A percentile compares a stretch with the other conserved stretches of the same genome.
Evolutionary conservation across 64 coral and sea anemone species (phyloP).

Genomic region (Astreopora myriophthalma): DNA sequence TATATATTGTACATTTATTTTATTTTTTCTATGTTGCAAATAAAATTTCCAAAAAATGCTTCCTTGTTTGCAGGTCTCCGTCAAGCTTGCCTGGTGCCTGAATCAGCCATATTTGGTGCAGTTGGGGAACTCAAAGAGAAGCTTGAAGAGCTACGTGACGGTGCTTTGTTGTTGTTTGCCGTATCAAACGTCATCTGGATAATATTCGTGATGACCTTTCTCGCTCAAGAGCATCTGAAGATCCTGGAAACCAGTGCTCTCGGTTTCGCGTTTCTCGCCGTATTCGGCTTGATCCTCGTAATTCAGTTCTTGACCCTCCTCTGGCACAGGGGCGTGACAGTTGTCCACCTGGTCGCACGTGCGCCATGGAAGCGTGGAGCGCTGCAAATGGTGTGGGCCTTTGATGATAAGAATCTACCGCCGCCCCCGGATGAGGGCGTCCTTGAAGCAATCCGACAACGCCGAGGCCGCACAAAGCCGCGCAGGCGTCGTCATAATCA

Average conservation of each 20-base stretch:
- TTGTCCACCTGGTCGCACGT: conserved; percentile 85
- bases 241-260: conserved; percentile 70
- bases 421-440: conserved; percentile 59
- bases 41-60: background rate
- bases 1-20: no score
- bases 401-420: conserved; percentile 65
- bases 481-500: background rate
- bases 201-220: conserved; percentile 62
- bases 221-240: conserved; percentile 29
- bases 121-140: conserved; percentile 87
- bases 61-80: conserved; percentile 35
- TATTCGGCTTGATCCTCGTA: conserved; percentile 77
- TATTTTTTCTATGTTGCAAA: no score
- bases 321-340: conserved; percentile 84
- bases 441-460: conserved; percentile 55
- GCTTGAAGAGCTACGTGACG: conserved; percentile 86
- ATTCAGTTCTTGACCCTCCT: conserved; percentile 90
- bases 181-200: conserved; percentile 84
- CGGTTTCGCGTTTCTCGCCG: conserved; percentile 75
- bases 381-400: conserved; percentile 66
- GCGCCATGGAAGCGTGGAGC: conserved; percentile 78
- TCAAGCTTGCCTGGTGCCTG: conserved; percentile 78
- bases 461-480: background rate
- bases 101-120: conserved; percentile 89
- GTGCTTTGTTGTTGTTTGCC: conserved; percentile 52